Conservation (phyloP, 2,113 vertebrate species). For the Noctilio leporinus region DNA sequence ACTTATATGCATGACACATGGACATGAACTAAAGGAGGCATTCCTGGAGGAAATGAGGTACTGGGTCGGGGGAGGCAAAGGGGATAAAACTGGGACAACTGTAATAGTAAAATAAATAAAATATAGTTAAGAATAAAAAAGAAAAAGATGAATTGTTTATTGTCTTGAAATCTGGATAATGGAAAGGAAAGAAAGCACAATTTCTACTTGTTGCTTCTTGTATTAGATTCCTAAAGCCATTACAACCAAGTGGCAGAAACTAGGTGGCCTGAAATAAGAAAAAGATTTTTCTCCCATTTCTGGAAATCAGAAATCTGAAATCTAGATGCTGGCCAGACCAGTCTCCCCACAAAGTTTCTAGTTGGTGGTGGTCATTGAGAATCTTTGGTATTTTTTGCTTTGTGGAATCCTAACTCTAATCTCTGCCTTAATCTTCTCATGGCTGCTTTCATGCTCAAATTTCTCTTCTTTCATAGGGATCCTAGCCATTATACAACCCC, state of each 20-base stretch:
- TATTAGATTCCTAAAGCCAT: background rate
- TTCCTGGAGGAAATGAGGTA: too few species aligned
- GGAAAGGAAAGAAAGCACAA: background rate
- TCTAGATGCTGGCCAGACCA: rapidly evolving
- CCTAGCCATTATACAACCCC: background rate
- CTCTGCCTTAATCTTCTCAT: background rate
- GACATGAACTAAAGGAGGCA: too few species aligned
- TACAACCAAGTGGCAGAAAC: background rate
- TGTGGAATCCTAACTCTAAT: background rate
- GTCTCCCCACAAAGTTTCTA: rapidly evolving
- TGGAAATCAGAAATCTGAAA: background rate
- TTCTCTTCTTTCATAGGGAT: background rate
- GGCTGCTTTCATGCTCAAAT: background rate
- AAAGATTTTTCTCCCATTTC: background rate
- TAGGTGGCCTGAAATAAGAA: background rate
- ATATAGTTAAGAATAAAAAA: too few species aligned
- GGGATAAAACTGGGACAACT: too few species aligned
- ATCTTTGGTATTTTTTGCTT: background rate
- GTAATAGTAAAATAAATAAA: too few species aligned
- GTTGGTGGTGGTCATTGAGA: background rate
- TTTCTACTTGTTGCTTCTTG: background rate
- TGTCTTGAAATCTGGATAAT: background rate
- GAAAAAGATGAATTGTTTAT: background rate
- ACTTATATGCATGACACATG: too few species aligned
- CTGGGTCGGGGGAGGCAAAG: too few species aligned